These are phyloP conservation scores for Rhabdornis inornatus DNA, from an alignment of 2,113 vertebrate species.

Conservation along the genomic window DNA sequence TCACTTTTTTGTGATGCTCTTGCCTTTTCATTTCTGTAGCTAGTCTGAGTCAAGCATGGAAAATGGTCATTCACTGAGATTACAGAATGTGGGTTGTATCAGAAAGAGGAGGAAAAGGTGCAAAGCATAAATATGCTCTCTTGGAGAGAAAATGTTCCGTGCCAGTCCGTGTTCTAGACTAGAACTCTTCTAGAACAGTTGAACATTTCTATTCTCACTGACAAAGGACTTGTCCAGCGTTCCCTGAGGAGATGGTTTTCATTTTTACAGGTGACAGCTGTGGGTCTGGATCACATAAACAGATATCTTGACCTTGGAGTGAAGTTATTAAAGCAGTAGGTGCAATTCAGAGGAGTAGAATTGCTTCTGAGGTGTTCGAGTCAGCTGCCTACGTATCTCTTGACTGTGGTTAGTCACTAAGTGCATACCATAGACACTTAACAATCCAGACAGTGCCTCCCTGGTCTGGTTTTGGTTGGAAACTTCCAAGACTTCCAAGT, in stretches of 20 bases:
- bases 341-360: background rate
- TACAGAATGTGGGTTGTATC: background rate
- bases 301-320: background rate
- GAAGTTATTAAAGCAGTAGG: background rate
- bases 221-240: background rate
- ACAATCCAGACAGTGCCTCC: background rate
- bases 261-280: background rate
- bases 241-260: background rate
- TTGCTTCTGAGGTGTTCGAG: background rate
- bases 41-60: slow-evolving; percentile 10
- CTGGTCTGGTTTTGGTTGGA: background rate
- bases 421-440: background rate
- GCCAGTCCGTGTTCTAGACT: too few species aligned
- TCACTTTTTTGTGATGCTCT: background rate
- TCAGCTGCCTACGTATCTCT: background rate
- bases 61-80: slow-evolving; percentile 6
- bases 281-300: background rate
- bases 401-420: background rate
- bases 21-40: slow-evolving; percentile 14
- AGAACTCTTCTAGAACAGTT: background rate
- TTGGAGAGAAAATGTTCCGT: background rate
- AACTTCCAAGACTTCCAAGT: background rate
- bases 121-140: background rate
- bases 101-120: background rate
- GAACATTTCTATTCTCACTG: background rate